phyloP scores from a whole-genome alignment of 2,888 invertebrate species.

The Acanthosepion esculentum region DNA sequence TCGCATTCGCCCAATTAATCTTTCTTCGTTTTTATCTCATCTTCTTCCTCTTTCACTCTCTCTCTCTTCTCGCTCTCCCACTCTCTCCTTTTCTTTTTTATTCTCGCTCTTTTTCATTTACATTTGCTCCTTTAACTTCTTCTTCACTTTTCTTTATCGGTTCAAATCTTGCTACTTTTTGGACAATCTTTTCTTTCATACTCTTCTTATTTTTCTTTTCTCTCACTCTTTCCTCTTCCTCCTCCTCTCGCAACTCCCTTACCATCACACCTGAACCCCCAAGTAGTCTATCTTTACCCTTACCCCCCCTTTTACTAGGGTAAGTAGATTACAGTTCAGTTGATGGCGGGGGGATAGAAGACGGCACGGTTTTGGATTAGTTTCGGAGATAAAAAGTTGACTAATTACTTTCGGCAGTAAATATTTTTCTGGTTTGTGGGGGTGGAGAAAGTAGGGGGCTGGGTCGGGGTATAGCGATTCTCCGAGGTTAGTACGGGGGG shows the following conservation, averaged over 20 bases:
- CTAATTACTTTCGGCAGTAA: conserved; percentile 20
- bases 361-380: neutral
- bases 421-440: neutral
- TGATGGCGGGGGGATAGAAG: neutral
- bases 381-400: neutral
- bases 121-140: neutral
- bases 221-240: neutral
- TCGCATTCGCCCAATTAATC: too few species aligned
- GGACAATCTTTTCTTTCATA: neutral
- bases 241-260: neutral
- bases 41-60: too few species aligned
- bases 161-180: too few species aligned
- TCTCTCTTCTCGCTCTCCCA: too few species aligned
- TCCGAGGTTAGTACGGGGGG: too few species aligned
- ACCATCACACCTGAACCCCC: neutral
- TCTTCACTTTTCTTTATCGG: neutral
- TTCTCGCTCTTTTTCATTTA: neutral
- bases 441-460: neutral
- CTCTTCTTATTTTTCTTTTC: neutral
- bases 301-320: neutral
- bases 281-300: neutral
- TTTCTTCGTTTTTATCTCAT: too few species aligned
- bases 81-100: neutral
- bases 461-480: too few species aligned
- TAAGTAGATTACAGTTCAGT: neutral